These are phyloP conservation scores for Copsychus sechellarum DNA, from an alignment of 2,113 vertebrate genomes.

Conservation along the genomic window DNA sequence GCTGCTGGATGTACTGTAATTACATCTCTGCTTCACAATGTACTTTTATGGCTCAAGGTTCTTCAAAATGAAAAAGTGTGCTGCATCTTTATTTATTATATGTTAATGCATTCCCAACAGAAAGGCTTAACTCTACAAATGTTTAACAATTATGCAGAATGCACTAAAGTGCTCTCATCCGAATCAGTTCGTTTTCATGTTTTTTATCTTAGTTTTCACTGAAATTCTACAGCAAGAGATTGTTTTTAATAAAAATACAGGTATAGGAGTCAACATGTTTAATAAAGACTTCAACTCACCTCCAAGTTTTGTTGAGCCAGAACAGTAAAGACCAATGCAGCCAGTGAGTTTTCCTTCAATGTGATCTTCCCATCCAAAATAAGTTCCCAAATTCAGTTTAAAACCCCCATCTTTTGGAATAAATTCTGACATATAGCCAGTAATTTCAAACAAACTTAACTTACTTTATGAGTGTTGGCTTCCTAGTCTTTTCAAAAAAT, in stretches of 20 bases:
- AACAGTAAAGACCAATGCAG: background rate
- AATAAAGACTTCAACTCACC: background rate
- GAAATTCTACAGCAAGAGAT: background rate
- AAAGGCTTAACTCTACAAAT: background rate
- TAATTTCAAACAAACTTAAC: background rate
- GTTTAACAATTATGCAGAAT: conserved; percentile 24
- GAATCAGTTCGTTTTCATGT: conserved; percentile 30
- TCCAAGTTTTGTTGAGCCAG: background rate
- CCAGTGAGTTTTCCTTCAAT: background rate
- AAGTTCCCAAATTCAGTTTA: background rate
- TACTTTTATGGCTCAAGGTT: background rate
- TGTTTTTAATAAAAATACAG: background rate
- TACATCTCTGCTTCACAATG: background rate
- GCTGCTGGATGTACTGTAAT: background rate
- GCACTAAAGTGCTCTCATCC: background rate
- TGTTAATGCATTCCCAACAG: conserved; percentile 17
- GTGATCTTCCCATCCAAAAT: background rate
- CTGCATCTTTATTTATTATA: conserved; percentile 51
- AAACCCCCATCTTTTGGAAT: background rate
- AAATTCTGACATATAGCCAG: background rate
- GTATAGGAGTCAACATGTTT: background rate
- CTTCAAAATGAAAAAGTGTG: conserved; percentile 4
- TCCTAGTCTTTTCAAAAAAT: background rate
- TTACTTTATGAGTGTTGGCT: accelerated
- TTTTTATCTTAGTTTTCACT: background rate